A percentile compares a stretch with the other conserved stretches of the same genome.
phyloP scores from a whole-genome alignment of 2,113 vertebrate species.

The Clarias gariepinus region DNA sequence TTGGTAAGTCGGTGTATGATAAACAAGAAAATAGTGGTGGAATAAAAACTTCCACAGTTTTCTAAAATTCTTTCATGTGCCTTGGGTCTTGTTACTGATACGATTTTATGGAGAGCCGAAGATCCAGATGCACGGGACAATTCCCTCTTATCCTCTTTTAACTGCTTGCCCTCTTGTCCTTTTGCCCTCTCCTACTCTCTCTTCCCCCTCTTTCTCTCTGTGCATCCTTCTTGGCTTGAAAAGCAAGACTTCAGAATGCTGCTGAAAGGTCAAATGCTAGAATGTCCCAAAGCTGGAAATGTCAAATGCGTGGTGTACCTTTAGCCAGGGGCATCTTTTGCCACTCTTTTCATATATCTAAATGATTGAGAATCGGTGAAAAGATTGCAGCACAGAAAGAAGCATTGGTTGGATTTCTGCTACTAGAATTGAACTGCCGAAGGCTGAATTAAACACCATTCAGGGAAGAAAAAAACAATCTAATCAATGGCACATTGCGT shows the following conservation, averaged over 20 bases:
- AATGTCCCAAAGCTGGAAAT: conserved; percentile 41
- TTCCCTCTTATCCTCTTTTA: background rate
- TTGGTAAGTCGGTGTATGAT: too few relatives aligned
- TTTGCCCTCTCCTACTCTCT: background rate
- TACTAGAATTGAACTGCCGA: background rate
- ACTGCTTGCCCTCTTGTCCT: background rate
- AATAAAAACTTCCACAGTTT: background rate
- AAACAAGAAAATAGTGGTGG: background rate
- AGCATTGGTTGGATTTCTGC: background rate
- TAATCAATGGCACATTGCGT: background rate
- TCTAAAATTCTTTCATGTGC: background rate
- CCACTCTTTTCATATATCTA: conserved; percentile 35
- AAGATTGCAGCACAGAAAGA: background rate
- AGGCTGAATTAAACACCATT: conserved; percentile 6
- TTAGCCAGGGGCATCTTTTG: conserved; percentile 29
- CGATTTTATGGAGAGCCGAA: background rate
- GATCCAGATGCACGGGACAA: background rate
- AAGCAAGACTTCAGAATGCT: background rate
- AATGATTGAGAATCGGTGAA: conserved; percentile 48
- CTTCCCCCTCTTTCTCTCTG: background rate
- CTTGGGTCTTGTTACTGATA: background rate
- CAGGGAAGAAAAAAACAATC: background rate
- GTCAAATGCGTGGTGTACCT: conserved; percentile 16
- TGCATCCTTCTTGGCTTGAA: background rate
- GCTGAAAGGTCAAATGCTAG: conserved; percentile 18